phyloP scores from a whole-genome alignment of 2,113 vertebrate species.

The Neogobius melanostomus region DNA sequence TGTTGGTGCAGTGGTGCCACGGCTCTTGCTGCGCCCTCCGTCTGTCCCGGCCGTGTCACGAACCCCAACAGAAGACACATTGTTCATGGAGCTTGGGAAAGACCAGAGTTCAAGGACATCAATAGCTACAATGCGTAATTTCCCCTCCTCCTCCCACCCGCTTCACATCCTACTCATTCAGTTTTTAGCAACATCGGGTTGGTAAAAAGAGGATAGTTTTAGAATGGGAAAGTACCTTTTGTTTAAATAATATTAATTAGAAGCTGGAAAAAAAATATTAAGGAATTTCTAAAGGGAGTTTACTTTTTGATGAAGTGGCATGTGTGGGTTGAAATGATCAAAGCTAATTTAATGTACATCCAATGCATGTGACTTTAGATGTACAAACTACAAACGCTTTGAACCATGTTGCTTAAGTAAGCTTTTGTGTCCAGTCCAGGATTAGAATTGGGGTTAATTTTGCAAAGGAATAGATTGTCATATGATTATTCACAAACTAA shows the following conservation, averaged over 20 bases:
- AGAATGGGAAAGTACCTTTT: conserved; percentile 63
- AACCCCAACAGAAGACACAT: conserved; percentile 66
- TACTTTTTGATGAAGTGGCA: neutral
- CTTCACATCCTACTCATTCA: conserved; percentile 63
- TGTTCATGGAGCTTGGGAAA: conserved; percentile 75
- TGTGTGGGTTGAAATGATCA: too few species aligned
- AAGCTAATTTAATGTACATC: neutral
- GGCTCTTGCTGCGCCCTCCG: conserved; percentile 48
- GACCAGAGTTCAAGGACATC: conserved; percentile 70
- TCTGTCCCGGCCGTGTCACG: conserved; percentile 64
- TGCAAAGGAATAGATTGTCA: too few species aligned
- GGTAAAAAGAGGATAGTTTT: conserved; percentile 33
- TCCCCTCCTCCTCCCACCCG: conserved; percentile 38
- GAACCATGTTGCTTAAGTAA: too few species aligned
- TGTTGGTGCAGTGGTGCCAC: conserved; percentile 69
- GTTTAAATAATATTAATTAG: conserved; percentile 17
- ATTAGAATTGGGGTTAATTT: too few species aligned
- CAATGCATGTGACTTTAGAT: too few species aligned
- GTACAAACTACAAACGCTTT: too few species aligned
- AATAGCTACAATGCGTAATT: conserved; percentile 73
- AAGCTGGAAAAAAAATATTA: conserved; percentile 6
- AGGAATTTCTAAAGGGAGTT: neutral
- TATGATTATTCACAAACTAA: too few species aligned
- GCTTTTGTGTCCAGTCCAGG: too few species aligned
- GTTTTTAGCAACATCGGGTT: conserved; percentile 54